phyloP scores from a whole-genome alignment of 2,797 vertebrate species.

The Enteromius trimaculatus region DNA sequence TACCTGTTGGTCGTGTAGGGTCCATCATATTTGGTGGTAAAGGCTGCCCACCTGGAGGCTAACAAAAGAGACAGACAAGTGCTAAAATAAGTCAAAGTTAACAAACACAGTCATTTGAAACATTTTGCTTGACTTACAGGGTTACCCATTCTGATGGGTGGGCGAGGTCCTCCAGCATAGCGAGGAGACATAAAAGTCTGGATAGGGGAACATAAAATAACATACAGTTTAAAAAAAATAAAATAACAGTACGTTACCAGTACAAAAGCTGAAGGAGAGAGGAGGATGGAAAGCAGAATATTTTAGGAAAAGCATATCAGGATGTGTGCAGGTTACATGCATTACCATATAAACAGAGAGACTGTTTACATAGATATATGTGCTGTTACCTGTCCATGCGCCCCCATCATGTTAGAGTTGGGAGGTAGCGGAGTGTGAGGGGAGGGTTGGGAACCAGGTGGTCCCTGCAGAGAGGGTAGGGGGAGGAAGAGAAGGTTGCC shows the following conservation, averaged over 20 bases:
- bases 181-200: constrained; percentile 98
- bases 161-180: constrained; percentile 95
- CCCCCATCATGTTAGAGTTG: constrained; percentile 88
- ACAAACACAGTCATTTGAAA: not conserved
- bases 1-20: constrained; percentile 87
- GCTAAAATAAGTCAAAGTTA: not conserved
- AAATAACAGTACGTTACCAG: not conserved
- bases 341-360: not conserved
- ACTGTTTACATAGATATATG: constrained; percentile 47
- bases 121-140: constrained; percentile 79
- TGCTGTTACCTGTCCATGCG: constrained; percentile 86
- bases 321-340: not conserved
- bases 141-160: constrained; percentile 96
- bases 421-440: constrained; percentile 89
- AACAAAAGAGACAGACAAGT: constrained; percentile 15
- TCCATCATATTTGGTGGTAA: constrained; percentile 87
- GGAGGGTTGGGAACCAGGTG: constrained; percentile 88
- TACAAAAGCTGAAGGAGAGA: not conserved
- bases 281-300: not conserved
- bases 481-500: constrained; percentile 67
- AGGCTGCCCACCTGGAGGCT: constrained; percentile 88
- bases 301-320: constrained; percentile 1
- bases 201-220: constrained; percentile 1
- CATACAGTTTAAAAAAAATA: not conserved
- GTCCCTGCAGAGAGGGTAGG: constrained; percentile 84